phyloP scores from a whole-genome alignment of 2,113 vertebrate genomes.

The Emydocephalus ijimae region DNA sequence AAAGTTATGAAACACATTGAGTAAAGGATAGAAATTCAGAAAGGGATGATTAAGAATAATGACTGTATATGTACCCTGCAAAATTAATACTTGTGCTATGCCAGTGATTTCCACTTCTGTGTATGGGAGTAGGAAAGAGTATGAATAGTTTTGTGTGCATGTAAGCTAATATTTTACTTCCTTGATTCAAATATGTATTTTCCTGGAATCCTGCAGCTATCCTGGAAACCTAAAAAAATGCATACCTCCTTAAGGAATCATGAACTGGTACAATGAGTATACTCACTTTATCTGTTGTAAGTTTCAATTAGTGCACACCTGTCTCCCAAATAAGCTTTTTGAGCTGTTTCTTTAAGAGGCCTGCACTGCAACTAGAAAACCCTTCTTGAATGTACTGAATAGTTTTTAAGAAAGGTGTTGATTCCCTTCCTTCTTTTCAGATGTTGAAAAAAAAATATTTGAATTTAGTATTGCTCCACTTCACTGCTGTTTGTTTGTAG shows the following conservation, averaged over 20 bases:
- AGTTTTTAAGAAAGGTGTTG: not conserved
- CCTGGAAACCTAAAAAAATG: not conserved
- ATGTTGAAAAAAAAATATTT: not conserved
- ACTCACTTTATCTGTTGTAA: not conserved
- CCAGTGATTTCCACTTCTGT: not conserved
- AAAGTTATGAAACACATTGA: not conserved
- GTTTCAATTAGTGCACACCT: not conserved
- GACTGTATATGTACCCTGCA: not conserved
- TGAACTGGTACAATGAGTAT: not conserved
- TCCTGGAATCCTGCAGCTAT: not conserved
- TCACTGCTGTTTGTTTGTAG: not conserved
- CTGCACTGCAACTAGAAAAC: not conserved
- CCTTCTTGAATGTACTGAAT: not conserved
- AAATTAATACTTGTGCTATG: not conserved
- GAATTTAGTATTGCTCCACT: too few species aligned
- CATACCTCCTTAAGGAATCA: not conserved
- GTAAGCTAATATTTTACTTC: not conserved
- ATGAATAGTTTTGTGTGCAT: not conserved
- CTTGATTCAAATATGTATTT: not conserved
- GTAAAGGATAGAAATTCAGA: not conserved
- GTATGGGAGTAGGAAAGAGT: not conserved
- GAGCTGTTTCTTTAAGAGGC: not conserved
- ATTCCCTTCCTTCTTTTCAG: not conserved
- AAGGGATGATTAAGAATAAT: not conserved
- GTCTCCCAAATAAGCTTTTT: not conserved